Base-by-base conservation (phyloP, 2,113 vertebrate species). In the Brachyistius frenatus region DNA sequence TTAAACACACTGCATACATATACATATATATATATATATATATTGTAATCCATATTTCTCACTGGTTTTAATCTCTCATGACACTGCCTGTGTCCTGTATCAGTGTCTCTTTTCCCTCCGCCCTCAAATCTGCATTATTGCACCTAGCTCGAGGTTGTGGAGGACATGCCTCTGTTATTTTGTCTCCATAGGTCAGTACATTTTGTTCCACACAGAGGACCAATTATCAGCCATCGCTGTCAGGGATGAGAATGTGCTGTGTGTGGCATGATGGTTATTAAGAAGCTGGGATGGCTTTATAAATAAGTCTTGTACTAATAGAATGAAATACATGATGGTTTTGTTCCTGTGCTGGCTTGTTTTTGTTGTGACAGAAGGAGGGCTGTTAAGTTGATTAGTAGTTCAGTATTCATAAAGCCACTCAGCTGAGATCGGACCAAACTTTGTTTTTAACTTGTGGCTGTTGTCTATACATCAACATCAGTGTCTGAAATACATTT, bases 281-380 rank as follows among this genome's bases (percentile, higher is more conserved):
- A 76, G 78, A 73, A 62, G 50, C 78, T 66, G 55, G 58, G 66
- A 76, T 52, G 49, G 74, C 74, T 81, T 76, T 55, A 75, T 86
- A 88, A 88, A 88, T 86, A 88, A 72, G 73, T 55, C 63, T 36
- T 4, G 2, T 11, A 14, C 71, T 90, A 87, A 88, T 86, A 30
- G 47, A 66, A 46, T 47, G 35, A 75, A 75, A 68, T 39, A 35
- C 3, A 7, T 47, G 39, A 4, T 79, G 75, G 66, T 73, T 77
- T 52, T 57, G 57, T 68, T 54, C 30, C 30, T 23, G 52, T n/a
- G 66, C 13, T 3, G 32, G 32, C 56, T 84, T 90, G 81, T 66
- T 86, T 75, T 84, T 86, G 86, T 88, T 88, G 37, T 85, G 72
- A 78, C 33, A 52, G 76, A 79, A 63, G 54, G 7, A 67, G 7